Base-by-base conservation (phyloP, 2,113 vertebrate genomes). In the Xenopus borealis region DNA sequence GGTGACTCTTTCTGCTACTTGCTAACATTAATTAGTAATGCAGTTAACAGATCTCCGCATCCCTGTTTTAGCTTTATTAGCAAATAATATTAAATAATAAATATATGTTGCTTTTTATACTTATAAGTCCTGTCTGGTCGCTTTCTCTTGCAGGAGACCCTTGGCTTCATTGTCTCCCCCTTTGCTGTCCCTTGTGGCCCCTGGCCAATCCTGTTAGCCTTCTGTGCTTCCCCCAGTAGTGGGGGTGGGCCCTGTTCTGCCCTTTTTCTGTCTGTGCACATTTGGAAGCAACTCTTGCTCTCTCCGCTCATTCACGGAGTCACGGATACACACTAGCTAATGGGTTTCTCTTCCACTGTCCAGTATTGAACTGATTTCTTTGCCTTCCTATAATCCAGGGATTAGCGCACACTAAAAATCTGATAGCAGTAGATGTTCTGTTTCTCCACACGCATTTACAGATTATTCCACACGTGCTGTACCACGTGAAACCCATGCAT, bases 171-270 rank as follows among this genome's bases (percentile, higher is more conserved):
- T 55, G 12, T 55, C 53, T n/a, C 53, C 53, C 16, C 53, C 52
- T 17, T n/a, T n/a, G 14, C 52, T 55, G 17, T 55, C 16, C 53
- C 53, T 55, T n/a, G 17, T 55, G 53, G 16, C 16, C 17, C 17
- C 17, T 16, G 14, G 14, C 33, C 53, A 55, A 55, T 55, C 27
- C 27, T 27, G 8, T 4, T 66, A 55, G 16, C 16, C 10, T 73
- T 10, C 14, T 66, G 30, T 73, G 52, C 57, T 44, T 63, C 30
- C 63, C 74, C 59, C 67, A 70, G 61, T 69, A 19, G 23, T 40
- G 20, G 33, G n/a, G 65, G 63, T 16, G 16, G 2, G n/a, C 45
- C 18, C 11, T 45, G 40, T 17, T 46, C 9, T 11, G 12, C 17
- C 10, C 9, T n/a, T n/a, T n/a, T n/a, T 61, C 58, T 23, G 19